Evolutionary conservation across 2,888 invertebrate genomes (phyloP).

Genomic region (Epinotia bilunana): DNA sequence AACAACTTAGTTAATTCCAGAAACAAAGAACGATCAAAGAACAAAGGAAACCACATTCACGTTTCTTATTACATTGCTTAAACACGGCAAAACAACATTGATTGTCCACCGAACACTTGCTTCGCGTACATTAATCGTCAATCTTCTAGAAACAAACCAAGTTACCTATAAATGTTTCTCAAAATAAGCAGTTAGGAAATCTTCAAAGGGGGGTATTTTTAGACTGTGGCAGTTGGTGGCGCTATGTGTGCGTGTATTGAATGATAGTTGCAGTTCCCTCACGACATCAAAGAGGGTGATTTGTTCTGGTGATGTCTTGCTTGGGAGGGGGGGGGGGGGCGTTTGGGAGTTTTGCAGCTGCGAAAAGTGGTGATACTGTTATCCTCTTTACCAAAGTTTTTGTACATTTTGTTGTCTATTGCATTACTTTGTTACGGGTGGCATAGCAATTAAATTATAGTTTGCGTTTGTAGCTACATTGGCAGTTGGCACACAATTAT

Average conservation of each 20-base stretch:
- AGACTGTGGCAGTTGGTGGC: conserved; percentile 31
- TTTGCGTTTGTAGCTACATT: background rate
- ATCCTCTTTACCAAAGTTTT: conserved; percentile 1
- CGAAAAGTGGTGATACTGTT: conserved; percentile 25
- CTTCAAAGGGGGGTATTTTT: conserved; percentile 38
- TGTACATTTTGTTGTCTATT: conserved; percentile 11
- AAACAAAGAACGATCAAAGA: conserved; percentile 33
- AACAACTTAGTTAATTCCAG: conserved; percentile 35
- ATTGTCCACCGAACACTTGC: conserved; percentile 35
- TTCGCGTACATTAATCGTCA: conserved; percentile 26
- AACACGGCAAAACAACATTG: conserved; percentile 40
- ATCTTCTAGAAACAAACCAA: conserved; percentile 22
- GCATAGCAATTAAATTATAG: background rate
- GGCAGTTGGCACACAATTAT: background rate
- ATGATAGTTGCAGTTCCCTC: conserved; percentile 42
- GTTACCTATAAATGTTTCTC: background rate
- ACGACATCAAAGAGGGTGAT: conserved; percentile 43
- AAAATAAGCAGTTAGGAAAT: conserved; percentile 30
- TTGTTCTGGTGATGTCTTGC: conserved; percentile 42
- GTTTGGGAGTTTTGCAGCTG: conserved; percentile 18
- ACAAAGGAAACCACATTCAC: conserved; percentile 41
- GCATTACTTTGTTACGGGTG: background rate
- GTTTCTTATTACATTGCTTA: conserved; percentile 43
- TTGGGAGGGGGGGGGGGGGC: background rate
- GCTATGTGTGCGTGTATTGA: conserved; percentile 26